phyloP scores from a whole-genome alignment of 1,140 invertebrate species.

The Sesamia nonagrioides region DNA sequence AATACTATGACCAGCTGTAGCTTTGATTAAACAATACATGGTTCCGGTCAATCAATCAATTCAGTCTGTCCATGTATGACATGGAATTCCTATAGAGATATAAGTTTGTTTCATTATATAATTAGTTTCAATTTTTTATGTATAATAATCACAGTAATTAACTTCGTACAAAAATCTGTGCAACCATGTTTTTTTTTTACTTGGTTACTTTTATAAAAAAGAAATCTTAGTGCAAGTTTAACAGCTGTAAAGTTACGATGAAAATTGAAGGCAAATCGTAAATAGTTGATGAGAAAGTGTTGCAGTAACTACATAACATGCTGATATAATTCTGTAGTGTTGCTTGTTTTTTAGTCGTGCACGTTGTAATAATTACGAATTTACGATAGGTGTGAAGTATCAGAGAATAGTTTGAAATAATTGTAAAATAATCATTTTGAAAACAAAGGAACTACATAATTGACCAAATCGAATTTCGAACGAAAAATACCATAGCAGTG shows the following conservation, averaged over 20 bases:
- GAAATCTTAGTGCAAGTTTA: not conserved
- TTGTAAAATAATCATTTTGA: not conserved
- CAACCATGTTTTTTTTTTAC: not conserved
- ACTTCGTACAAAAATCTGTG: not conserved
- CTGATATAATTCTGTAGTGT: constrained; percentile 18
- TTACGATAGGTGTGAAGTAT: not conserved
- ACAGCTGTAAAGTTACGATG: constrained; percentile 4
- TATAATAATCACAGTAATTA: not conserved
- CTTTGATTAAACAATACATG: not conserved
- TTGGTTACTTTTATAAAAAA: not conserved
- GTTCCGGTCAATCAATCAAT: constrained; percentile 7
- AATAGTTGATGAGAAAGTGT: constrained; percentile 27
- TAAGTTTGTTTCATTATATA: no score
- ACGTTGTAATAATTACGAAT: not conserved
- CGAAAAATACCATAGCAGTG: not conserved
- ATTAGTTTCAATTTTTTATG: no score
- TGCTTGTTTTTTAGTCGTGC: constrained; percentile 1
- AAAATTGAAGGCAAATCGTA: constrained; percentile 16
- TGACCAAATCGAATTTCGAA: not conserved
- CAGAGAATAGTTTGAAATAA: not conserved
- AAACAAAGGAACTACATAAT: not conserved
- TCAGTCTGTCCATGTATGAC: not conserved
- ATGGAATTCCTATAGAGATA: not conserved
- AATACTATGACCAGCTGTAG: not conserved
- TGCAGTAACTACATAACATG: constrained; percentile 33